Evolutionary conservation across 2,888 invertebrate genomes (phyloP), one percentile per base, ranked within the genome.

Genomic region (Trachelus stipa): DNA sequence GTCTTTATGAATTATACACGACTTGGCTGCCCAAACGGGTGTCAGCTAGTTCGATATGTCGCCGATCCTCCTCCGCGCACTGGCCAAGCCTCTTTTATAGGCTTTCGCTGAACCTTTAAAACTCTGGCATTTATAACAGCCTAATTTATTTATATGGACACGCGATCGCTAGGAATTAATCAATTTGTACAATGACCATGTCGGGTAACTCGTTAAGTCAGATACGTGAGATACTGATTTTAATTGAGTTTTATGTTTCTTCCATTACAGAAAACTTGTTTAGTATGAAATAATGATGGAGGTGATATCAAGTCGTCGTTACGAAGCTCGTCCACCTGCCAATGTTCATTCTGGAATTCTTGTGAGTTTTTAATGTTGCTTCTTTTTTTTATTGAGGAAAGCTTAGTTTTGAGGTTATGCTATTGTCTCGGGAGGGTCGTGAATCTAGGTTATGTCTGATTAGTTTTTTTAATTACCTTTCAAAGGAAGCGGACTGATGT

Each of bases 231-330:
- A 56, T 56, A 56, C 23, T 9, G 56, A 23, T 9, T 56, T 56
- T 56, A 56, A 23, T 56, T 9, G 23, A 23, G 9, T 23, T 23
- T 9, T 56, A 23, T 23, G 9, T 56, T 56, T 15, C 23, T 9
- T 23, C 9, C 1, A 56, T 56, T 56, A 23, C 56, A 56, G 56
- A 56, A 56, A 1, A 56, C 23, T 56, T 2, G 23, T 9, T 56
- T 56, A 76, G 84, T 81, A 85, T 87, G 87, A 87, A 80, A 81
- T 76, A 85, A 88, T 85, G 85, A 90, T 90, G 90, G 90, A 90
- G 87, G 90, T 90, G 87, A 90, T 90, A 86, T 90, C 90, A 85
- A 90, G 90, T 86, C 90, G 90, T 76, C 88, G 90, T 85, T 90
- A 90, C 87, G 90, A 90, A 85, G 90, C 88, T 82, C 88, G 89